Base-by-base conservation (phyloP, 1,140 invertebrate species). In the Monochamus saltuarius region DNA sequence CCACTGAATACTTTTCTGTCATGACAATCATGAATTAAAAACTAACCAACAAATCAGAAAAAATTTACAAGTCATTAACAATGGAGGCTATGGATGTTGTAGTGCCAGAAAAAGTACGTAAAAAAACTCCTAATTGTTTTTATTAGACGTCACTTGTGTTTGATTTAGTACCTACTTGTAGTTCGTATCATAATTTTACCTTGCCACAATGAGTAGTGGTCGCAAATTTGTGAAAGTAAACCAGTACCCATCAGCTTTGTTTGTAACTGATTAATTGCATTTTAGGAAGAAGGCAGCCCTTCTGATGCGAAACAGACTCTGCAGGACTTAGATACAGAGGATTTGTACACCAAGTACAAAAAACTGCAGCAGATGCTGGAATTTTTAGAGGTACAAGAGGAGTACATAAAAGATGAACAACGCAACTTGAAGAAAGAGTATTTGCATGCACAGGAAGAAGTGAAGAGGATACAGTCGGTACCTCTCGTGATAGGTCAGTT, bases 321-420 rank as follows among this genome's bases (percentile, higher is more conserved):
- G 42, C 90, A 95, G 73, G 91, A 92, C 70, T 74, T 90, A 56
- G 92, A 95, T 77, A 82, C 89, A 17, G 92, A 95, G 79, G 94
- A 96, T 84, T 80, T 96, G 35, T 98, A 96, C 75, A 95, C 92
- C 13, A 95, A 93, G 79, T 97, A 92, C 71, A 97, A 96, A 92
- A 97, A 97, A 87, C 80, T 95, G 1, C 89, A 94, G 77, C 82
- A 89, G 64, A 90, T 94, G 78, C 75, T 96, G n/a, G 91, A 95
- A 77, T 95, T 95, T 78, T 77, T 95, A 1, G 87, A 92, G 74
- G 93, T 96, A 16, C 93, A 95, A 80, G 93, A 96, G 79, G 92
- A 94, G 67, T 95, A 95, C 72, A 93, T 96, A 46, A 96, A 96
- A 79, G 91, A 95, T 84, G 93, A 96, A 73, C 92, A 94, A 71